Base-by-base conservation (phyloP, 1,140 invertebrate species). In the Agraylea sexmaculata region DNA sequence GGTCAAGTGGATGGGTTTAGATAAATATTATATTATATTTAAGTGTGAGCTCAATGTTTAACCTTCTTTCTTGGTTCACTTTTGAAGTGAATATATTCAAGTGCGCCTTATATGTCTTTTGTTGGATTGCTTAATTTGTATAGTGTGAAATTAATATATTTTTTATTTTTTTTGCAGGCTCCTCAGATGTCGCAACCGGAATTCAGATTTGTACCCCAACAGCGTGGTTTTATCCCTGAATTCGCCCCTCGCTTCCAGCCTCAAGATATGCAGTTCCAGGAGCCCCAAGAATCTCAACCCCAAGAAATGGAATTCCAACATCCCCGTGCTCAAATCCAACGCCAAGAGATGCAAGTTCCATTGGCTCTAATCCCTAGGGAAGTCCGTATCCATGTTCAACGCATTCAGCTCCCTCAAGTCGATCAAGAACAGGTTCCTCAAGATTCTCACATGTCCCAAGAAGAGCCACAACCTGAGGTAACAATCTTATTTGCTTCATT, bases 381-480 rank as follows among this genome's bases (percentile, higher is more conserved):
- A 51, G 64, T 68, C 56, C 58, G 65, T 39, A 66, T 68, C 48
- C 65, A 68, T 43, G 64, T 68, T 0, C 65, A 68, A 43, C 55
- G 65, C 10, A 59, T 68, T 1, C 47, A 49, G 12, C 11, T 49
- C 31, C 47, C 47, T n/a, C 47, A 49, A 20, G 43, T 49, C 1
- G 43, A 46, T 10, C 29, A 25, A 12, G 47, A 49, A 31, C 37
- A 42, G 36, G 47, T 49, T n/a, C 47, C 47, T 16, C 40, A 45
- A 12, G 47, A 49, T 25, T 37, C 40, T 13, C 47, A 49, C 29
- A 30, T 43, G 15, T 37, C 47, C n/a, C 40, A 45, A 33, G 47
- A 49, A 29, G 47, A 49, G 17, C 21, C 11, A 10, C 39, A 41
- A 18, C 27, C 33, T 19, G 43, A 49, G 45, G 45, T 47, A 16